A percentile compares a stretch with the other conserved stretches of the same genome.
Evolutionary conservation across 2,797 vertebrate genomes (phyloP).

Genomic region (Uromys caudimaculatus): DNA sequence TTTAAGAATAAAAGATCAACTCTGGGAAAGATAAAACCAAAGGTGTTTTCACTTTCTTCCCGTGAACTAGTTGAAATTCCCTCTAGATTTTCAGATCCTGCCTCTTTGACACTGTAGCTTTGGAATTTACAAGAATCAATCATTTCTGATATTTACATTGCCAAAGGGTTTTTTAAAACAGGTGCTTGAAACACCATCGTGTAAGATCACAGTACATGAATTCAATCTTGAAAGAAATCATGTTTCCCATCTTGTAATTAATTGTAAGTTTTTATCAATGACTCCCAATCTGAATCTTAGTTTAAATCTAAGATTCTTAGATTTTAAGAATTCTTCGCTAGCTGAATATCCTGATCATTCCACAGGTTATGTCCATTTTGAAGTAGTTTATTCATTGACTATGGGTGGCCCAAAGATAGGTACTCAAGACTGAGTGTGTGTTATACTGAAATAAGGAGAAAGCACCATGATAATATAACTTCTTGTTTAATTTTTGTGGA

Average conservation of each 20-base stretch:
- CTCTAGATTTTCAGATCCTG: not conserved
- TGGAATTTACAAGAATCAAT: conserved; percentile 13
- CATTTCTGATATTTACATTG: not conserved
- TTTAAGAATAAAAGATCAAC: conserved; percentile 5
- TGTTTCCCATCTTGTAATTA: not conserved
- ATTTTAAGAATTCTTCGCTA: not conserved
- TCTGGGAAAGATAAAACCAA: not conserved
- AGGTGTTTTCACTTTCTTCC: conserved; percentile 35
- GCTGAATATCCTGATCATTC: fast-evolving
- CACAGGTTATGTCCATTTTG: not conserved
- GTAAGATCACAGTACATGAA: not conserved
- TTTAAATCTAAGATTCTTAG: not conserved
- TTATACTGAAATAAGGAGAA: not conserved
- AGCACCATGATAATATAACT: not conserved
- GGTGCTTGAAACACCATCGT: not conserved
- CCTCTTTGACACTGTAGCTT: not conserved
- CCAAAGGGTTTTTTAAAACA: not conserved
- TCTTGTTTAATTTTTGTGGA: not conserved
- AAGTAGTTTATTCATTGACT: not conserved
- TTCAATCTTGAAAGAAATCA: not conserved
- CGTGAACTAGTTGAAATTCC: not conserved
- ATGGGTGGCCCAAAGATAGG: not conserved
- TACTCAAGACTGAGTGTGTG: not conserved
- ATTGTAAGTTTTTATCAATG: not conserved
- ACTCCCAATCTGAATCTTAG: not conserved